Evolutionary conservation across 2,113 vertebrate genomes (phyloP).

Genomic region (Aphyosemion australe): DNA sequence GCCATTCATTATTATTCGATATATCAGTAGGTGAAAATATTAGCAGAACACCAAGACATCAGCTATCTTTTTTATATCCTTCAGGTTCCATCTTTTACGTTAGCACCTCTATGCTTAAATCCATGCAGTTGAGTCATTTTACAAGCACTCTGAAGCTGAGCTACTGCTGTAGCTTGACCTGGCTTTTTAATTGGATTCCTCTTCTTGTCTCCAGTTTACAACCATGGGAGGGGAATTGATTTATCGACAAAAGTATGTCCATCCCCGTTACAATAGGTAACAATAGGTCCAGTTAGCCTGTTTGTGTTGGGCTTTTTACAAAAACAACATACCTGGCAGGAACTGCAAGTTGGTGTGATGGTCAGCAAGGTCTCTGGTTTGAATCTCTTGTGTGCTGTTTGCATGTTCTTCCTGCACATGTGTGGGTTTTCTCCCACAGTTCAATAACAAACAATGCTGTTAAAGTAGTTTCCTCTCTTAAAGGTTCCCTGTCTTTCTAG

Average conservation of each 20-base stretch:
- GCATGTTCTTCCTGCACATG: not conserved
- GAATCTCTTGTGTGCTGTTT: not conserved
- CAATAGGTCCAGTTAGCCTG: not conserved
- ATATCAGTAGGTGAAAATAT: conserved; percentile 1
- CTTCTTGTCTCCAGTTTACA: not conserved
- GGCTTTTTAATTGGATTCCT: not conserved
- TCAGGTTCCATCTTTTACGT: not conserved
- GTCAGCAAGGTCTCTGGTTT: no score
- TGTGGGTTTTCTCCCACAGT: no score
- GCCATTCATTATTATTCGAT: not conserved
- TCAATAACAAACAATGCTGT: no score
- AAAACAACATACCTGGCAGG: not conserved
- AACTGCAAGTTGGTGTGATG: no score
- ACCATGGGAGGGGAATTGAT: not conserved
- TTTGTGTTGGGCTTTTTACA: not conserved
- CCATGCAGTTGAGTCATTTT: not conserved
- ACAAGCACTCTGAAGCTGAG: not conserved
- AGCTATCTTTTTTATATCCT: no score
- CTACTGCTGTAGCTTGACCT: not conserved
- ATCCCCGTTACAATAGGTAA: not conserved
- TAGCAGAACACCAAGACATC: not conserved
- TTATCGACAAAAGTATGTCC: not conserved
- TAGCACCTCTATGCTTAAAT: not conserved
- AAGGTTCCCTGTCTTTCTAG: no score
- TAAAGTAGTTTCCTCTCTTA: no score